Evolutionary conservation across 2,888 invertebrate genomes (phyloP), one percentile per base, ranked within the genome.

Genomic region (Phlogophora meticulosa): DNA sequence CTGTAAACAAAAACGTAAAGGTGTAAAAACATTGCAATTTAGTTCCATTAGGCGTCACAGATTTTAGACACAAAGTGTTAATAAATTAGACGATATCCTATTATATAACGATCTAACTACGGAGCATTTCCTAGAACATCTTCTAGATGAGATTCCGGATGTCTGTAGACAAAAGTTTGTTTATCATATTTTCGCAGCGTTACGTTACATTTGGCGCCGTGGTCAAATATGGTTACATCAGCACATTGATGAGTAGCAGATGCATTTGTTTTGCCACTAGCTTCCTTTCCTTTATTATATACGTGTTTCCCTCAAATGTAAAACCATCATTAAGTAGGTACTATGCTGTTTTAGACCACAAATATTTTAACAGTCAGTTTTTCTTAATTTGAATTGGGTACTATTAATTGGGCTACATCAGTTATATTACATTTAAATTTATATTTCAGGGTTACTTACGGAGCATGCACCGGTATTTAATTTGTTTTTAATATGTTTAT

Each of bases 1-100:
- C 94, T 94, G 80, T 63, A 90, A 91, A 43, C 24, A 66, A 74
- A 70, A 61, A 48, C 10, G 22, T 17, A 11, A 55, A 43, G 53
- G n/a, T 65, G 38, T 51, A 4, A 69, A 61, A 65, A 73, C 52
- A 22, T 17, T 43, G 32, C 15, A 43, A 67, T 36, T 69, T 42
- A 22, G 32, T 67, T 4, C 4, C 38, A 11, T 13, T 24, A n/a
- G 7, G 38, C 42, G 28, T 70, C 59, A 3, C 22, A 22, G 32
- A 43, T 67, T 70, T 59, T 67, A 32, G 60, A 71, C 17, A 43
- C 10, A 28, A 32, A 38, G 70, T 70, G 70, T 43, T 67, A 67
- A 70, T 43, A 59, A 58, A 42, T 70, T 32, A 32, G 22, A 32
- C 10, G 48, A 49, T 52, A 62, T 28, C 4, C 15, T 71, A 46